These are phyloP conservation scores for Ceratitis capitata DNA, from an alignment of 1,140 invertebrate genomes.

Conservation along the genomic window DNA sequence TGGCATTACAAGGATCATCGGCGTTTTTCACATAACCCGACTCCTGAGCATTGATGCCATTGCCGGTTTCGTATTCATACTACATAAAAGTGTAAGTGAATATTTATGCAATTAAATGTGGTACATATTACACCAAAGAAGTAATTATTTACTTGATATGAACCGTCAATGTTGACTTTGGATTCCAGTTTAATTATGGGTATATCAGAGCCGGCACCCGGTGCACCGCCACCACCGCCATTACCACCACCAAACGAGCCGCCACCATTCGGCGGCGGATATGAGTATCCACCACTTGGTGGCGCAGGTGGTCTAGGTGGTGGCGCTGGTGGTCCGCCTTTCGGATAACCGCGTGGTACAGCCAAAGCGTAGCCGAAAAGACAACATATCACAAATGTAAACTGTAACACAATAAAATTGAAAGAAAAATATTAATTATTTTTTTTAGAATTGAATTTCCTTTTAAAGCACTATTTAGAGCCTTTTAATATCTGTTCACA, in stretches of 20 bases:
- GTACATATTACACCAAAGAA: background rate
- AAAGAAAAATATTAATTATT: background rate
- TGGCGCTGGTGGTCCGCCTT: slow-evolving; percentile 32
- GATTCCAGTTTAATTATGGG: slow-evolving; percentile 71
- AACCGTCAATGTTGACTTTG: slow-evolving; percentile 73
- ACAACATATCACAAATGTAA: slow-evolving; percentile 9
- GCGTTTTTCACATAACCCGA: slow-evolving; percentile 75
- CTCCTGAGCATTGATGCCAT: slow-evolving; percentile 75
- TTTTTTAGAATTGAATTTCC: too few species aligned
- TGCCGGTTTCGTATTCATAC: slow-evolving; percentile 72
- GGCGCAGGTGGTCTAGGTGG: slow-evolving; percentile 1
- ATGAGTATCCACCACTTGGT: slow-evolving; percentile 41
- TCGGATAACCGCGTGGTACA: slow-evolving; percentile 38
- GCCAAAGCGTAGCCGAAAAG: background rate
- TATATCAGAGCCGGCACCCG: slow-evolving; percentile 61
- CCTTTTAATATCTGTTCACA: background rate
- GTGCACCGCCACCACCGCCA: slow-evolving; percentile 50
- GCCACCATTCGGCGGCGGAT: slow-evolving; percentile 43
- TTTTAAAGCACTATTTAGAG: background rate
- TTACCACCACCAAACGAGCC: slow-evolving; percentile 29
- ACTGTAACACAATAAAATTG: background rate
- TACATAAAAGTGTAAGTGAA: slow-evolving; percentile 16
- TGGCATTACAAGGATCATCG: slow-evolving; percentile 69
- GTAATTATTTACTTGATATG: slow-evolving; percentile 65
- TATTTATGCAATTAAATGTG: background rate